Evolutionary conservation across 2,888 invertebrate species (phyloP), one percentile per base, ranked within the genome.

Genomic region (Idaea biselata): DNA sequence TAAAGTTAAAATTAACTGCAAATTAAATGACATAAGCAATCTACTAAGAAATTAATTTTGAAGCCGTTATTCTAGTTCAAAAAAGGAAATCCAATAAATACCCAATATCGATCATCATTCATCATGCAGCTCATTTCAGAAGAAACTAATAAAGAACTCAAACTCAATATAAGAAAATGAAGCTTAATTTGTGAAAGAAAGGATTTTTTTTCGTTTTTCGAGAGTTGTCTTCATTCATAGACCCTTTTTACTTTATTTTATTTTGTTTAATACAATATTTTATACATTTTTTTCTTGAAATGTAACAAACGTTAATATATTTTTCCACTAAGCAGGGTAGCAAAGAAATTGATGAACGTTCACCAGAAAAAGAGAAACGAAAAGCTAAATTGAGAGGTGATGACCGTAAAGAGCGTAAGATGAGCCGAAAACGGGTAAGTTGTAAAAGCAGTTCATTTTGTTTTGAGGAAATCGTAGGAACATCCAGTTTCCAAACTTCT

Each of bases 391-490:
- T 91, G 64, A 86, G 91, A 73, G 87, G 87, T 16, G 91, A 92
- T 71, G 91, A 92, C 69, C 94, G 96, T 72, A 96, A 96, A 88
- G 97, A 97, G 86, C 94, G 96, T 80, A 97, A 97, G 91, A 89
- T 96, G 79, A 96, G 95, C 62, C 93, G 97, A 31, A 97, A 97
- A 85, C 93, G 97, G 91, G 96, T 96, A 90, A 89, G 93, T 68
- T 56, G 18, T 14, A 44, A 44, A 14, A 7, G 14, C 14, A 14
- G 44, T 44, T 14, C 11, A 44, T 5, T 44, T 44, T 14, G 11
- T 44, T 44, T 44, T 7, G 11, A 44, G 44, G 11, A 44, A 14
- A 44, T 44, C 0, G 11, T 8, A 44, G 2, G 8, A 8, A 44
- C 1, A 44, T 14, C 8, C 14, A 44, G 44, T 44, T 3, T 44